Conservation (phyloP, 2,888 invertebrate genomes). For the Monopis laevigella region DNA sequence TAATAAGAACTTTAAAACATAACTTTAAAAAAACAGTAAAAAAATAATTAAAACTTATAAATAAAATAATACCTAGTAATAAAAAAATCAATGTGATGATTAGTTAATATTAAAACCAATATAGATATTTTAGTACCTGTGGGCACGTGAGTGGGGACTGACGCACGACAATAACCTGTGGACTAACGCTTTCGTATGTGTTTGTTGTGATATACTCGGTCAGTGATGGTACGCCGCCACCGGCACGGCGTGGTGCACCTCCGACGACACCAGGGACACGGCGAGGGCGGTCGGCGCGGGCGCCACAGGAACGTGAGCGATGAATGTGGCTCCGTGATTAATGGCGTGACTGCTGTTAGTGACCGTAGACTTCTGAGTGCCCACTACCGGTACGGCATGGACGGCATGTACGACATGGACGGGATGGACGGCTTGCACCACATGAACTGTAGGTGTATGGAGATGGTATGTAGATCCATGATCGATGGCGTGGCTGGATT, state of each 20-base stretch:
- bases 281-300: background rate
- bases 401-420: constrained; percentile 26
- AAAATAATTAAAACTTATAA: too few species aligned
- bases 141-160: too few species aligned
- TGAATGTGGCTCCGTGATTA: constrained; percentile 25
- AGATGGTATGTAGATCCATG: constrained; percentile 34
- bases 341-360: constrained; percentile 28
- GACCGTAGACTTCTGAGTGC: constrained; percentile 27
- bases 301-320: constrained; percentile 22
- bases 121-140: too few species aligned
- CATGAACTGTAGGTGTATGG: constrained; percentile 24
- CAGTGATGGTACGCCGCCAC: too few species aligned
- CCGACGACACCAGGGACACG: background rate
- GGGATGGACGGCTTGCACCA: constrained; percentile 31
- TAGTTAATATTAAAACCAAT: too few species aligned
- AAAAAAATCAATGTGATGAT: too few species aligned
- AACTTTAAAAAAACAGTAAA: too few species aligned
- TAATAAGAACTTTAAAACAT: too few species aligned
- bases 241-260: background rate
- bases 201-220: too few species aligned
- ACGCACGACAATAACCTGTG: too few species aligned
- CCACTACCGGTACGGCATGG: constrained; percentile 21
- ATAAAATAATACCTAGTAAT: too few species aligned
- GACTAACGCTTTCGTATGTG: too few species aligned
- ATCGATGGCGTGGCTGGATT: constrained; percentile 34